Evolutionary conservation across 2,113 vertebrate genomes (phyloP), one percentile per base, ranked within the genome.

Genomic region (Bufo bufo): DNA sequence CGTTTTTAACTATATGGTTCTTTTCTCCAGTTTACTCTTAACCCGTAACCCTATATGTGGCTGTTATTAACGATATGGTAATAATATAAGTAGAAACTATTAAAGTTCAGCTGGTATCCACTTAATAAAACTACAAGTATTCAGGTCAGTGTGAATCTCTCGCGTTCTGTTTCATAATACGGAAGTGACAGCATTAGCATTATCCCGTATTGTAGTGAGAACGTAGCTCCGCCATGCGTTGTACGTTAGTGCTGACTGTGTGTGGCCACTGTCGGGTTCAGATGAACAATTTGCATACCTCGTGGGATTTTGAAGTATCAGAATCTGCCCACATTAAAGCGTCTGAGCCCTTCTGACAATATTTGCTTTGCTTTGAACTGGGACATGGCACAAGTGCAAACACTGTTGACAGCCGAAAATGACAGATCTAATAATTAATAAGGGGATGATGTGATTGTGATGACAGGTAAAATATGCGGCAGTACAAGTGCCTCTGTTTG

Each of bases 401-500:
- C 61, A 66, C 33, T 16, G 45, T 13, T 66, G 61, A 71, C 9
- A 58, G 20, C 43, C 13, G 77, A 87, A 66, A 45, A 33, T 81
- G 72, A 50, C 19, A 77, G 56, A 77, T 61, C 13, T 61, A 85
- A 49, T 77, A 82, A 72, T 87, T 86, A 79, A 66, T 56, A 66
- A 47, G 61, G 13, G 65, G 14, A 61, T 82, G 77, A 61, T 81
- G 19, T 50, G 49, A 50, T 49, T 77, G 66, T 19, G 65, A 85
- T 89, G 86, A 90, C 87, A 90, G 90, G 90, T 88, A 58, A 6
- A 74, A 54, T 20, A 87, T 89, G 45, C 83, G 61, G 56, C 89
- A 78, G 3, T 90, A 89, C 88, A n/a, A 90, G 59, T 75, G 81
- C 71, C 84, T 89, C 90, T 90, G 87, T 90, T 84, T 86, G 90